These are phyloP conservation scores for Daubentonia madagascariensis DNA, from an alignment of 2,113 vertebrate genomes.

Conservation along the genomic window DNA sequence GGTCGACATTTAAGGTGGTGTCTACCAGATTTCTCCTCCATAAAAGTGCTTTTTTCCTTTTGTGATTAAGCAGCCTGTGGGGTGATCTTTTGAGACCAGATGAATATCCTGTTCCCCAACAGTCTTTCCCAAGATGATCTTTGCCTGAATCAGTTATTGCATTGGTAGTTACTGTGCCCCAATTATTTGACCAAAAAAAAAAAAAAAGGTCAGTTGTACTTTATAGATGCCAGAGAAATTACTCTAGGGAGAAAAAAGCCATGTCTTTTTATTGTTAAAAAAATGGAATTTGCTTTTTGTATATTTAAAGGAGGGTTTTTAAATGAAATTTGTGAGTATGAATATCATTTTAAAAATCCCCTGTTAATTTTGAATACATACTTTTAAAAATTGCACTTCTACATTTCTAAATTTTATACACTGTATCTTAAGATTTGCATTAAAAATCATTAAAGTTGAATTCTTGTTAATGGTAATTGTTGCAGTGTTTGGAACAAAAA, in stretches of 20 bases:
- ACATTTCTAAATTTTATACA: conserved; percentile 42
- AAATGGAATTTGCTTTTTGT: conserved; percentile 48
- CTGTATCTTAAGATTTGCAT: conserved; percentile 62
- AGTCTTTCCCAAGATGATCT: background rate
- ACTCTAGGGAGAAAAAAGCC: conserved; percentile 53
- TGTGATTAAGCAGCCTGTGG: background rate
- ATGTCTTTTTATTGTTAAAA: conserved; percentile 38
- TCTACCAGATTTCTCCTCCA: background rate
- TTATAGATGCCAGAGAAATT: background rate
- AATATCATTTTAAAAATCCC: background rate
- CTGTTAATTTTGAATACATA: conserved; percentile 21
- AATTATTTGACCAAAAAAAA: no score
- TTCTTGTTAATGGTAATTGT: conserved; percentile 68
- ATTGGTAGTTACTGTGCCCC: background rate
- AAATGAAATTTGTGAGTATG: background rate
- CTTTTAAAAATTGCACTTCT: conserved; percentile 24
- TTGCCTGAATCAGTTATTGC: background rate
- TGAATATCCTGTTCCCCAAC: background rate
- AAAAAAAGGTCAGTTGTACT: background rate
- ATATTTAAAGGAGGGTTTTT: conserved; percentile 38
- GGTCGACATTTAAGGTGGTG: background rate
- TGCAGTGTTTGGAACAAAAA: conserved; percentile 55
- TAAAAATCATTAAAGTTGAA: conserved; percentile 51
- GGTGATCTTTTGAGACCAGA: background rate
- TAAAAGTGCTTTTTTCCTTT: background rate